Evolutionary conservation across 2,797 vertebrate species (phyloP).

Genomic region (Heterohyrax brucei): DNA sequence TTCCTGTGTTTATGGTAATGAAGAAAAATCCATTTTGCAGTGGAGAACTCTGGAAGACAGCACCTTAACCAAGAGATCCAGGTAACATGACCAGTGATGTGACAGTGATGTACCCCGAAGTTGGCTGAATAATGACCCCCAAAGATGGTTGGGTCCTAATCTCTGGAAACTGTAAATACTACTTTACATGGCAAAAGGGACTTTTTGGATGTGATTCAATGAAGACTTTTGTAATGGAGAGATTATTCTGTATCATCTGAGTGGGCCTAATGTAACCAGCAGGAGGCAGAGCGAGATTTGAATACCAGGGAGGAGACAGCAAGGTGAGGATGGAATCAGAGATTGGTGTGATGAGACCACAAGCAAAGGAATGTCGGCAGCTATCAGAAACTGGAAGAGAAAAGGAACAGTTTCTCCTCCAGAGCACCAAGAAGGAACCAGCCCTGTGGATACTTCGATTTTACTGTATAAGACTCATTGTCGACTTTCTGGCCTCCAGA

Average conservation of each 20-base stretch:
- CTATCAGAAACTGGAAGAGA: too few relatives aligned
- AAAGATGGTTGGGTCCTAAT: neutral
- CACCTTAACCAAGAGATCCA: neutral
- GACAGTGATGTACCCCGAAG: neutral
- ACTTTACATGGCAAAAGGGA: too few relatives aligned
- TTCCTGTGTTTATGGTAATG: neutral
- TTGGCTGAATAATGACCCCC: neutral
- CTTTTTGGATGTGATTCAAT: too few relatives aligned
- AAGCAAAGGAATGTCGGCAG: too few relatives aligned
- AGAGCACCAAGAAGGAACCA: neutral
- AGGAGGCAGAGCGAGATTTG: constrained; percentile 39
- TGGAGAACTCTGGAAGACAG: constrained; percentile 42
- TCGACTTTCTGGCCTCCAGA: neutral
- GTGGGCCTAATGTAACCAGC: neutral
- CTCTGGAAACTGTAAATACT: neutral
- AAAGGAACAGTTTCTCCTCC: too few relatives aligned
- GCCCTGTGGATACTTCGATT: neutral
- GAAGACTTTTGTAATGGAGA: too few relatives aligned
- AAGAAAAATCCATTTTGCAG: neutral
- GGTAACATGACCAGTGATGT: constrained; percentile 40
- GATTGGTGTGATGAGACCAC: neutral
- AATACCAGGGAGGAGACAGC: constrained; percentile 3
- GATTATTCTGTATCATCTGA: too few relatives aligned
- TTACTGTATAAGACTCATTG: constrained; percentile 30
- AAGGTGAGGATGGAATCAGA: neutral